Conservation (phyloP, 1,140 invertebrate genomes). For the Papilio polyxenes region DNA sequence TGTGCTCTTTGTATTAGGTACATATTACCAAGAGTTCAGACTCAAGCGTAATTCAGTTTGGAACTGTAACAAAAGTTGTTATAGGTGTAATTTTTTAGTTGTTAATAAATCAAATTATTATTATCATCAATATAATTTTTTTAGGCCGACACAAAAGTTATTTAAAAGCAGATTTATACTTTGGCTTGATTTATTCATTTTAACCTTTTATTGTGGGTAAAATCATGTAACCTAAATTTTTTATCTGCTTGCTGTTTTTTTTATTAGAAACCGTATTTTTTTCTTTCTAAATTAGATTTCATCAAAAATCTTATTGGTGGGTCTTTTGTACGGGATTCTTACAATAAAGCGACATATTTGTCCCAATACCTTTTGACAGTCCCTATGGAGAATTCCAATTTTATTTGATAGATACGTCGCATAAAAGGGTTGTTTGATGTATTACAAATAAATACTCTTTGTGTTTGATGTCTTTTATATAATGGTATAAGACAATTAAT, state of each 20-base stretch:
- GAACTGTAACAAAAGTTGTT: no score
- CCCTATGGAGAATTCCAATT: conserved; percentile 28
- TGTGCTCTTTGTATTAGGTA: neutral
- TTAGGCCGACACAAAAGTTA: no score
- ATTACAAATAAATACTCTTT: neutral
- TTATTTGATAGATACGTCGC: conserved; percentile 8
- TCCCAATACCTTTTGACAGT: conserved; percentile 6
- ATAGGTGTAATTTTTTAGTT: no score
- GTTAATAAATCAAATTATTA: no score
- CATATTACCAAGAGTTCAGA: neutral
- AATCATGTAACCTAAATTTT: no score
- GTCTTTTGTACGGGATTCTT: neutral
- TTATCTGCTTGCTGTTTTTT: neutral
- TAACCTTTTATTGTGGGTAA: neutral
- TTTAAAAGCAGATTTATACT: no score
- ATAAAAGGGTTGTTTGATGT: conserved; percentile 18
- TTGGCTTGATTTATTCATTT: neutral
- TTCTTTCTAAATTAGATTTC: conserved; percentile 3
- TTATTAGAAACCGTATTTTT: neutral
- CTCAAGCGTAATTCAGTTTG: neutral
- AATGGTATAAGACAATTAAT: no score
- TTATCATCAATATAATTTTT: no score
- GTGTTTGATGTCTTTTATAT: no score
- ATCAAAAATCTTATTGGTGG: neutral
- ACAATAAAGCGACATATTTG: conserved; percentile 29